A percentile compares a stretch with the other conserved stretches of the same genome.
These are phyloP conservation scores for Coelinius sp. DNA, from an alignment of 2,888 invertebrate species.

Conservation along the genomic window DNA sequence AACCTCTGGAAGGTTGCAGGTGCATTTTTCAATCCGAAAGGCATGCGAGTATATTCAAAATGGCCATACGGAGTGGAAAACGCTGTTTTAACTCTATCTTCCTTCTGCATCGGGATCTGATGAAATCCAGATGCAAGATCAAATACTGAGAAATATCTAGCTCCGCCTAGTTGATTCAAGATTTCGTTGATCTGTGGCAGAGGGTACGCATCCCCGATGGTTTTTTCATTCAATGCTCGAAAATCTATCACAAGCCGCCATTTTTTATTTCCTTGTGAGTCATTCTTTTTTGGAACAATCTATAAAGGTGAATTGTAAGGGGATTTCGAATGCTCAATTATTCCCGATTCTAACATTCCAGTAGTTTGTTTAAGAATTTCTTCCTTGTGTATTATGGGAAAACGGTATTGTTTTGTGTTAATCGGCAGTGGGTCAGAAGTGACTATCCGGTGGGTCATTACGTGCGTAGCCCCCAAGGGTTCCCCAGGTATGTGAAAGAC, in stretches of 20 bases:
- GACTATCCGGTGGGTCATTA: not conserved
- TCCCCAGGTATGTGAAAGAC: slow-evolving; percentile 33
- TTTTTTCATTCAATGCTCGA: slow-evolving; percentile 42
- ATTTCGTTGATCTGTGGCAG: slow-evolving; percentile 50
- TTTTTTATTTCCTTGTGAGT: not conserved
- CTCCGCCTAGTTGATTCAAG: slow-evolving; percentile 16
- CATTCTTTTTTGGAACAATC: too few species aligned
- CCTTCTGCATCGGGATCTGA: not conserved
- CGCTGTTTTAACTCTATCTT: slow-evolving; percentile 16
- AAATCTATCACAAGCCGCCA: slow-evolving; percentile 14
- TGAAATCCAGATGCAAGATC: slow-evolving; percentile 22
- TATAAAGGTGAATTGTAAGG: too few species aligned
- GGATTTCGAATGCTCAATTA: too few species aligned
- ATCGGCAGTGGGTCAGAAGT: not conserved
- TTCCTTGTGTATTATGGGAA: not conserved
- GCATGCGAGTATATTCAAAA: slow-evolving; percentile 20
- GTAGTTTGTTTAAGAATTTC: not conserved
- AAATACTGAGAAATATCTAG: slow-evolving; percentile 10
- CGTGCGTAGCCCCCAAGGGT: not conserved
- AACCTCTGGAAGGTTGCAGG: slow-evolving; percentile 33
- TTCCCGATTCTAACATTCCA: too few species aligned
- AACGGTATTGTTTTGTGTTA: not conserved
- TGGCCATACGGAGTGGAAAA: not conserved
- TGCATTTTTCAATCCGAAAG: slow-evolving; percentile 28
- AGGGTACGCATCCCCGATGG: slow-evolving; percentile 44